Conservation (phyloP, 1,140 invertebrate species). For the Orius insidiosus region DNA sequence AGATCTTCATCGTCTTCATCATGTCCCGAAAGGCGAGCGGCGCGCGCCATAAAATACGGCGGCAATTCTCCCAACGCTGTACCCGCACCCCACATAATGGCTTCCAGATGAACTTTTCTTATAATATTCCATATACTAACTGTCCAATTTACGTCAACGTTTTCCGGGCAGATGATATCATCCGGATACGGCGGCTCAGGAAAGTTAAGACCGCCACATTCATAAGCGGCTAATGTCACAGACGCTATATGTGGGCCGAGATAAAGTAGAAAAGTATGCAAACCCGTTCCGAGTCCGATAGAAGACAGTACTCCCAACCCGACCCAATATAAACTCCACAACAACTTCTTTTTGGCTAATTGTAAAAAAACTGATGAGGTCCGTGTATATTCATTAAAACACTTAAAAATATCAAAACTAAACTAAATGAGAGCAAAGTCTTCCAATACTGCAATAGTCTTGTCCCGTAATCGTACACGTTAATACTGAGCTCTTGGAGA, state of each 20-base stretch:
- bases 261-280: conserved; percentile 97
- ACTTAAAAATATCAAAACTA: conserved; percentile 25
- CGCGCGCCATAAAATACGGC: conserved; percentile 93
- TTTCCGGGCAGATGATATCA: conserved; percentile 63
- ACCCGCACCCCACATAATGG: conserved; percentile 94
- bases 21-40: conserved; percentile 61
- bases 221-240: conserved; percentile 96
- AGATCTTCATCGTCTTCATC: conserved; percentile 55
- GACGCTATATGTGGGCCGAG: conserved; percentile 80
- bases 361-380: conserved; percentile 36
- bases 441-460: conserved; percentile 25
- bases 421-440: conserved; percentile 24
- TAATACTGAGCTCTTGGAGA: conserved; percentile 38
- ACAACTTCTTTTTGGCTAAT: conserved; percentile 29
- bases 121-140: conserved; percentile 76
- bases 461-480: conserved; percentile 9
- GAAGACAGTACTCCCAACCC: conserved; percentile 90
- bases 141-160: conserved; percentile 34
- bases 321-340: conserved; percentile 86
- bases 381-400: conserved; percentile 33
- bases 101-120: conserved; percentile 69
- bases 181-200: conserved; percentile 82
- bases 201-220: conserved; percentile 88
- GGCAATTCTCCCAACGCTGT: conserved; percentile 95
- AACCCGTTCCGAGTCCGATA: conserved; percentile 90